Base-by-base conservation (phyloP, 2,797 vertebrate genomes). In the Pseudotriccus pelzelni region DNA sequence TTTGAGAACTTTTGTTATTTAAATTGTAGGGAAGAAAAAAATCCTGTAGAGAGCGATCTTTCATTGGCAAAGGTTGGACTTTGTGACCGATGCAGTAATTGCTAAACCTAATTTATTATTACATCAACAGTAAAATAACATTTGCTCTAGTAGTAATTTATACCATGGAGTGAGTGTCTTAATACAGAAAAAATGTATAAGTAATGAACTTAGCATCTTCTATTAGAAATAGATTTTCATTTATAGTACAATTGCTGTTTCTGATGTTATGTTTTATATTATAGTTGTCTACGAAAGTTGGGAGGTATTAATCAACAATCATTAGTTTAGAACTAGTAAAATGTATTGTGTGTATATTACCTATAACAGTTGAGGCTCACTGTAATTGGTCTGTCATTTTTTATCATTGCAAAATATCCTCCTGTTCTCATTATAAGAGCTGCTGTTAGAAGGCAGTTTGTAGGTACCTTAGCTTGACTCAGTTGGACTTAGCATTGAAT, bases 271-370 rank as follows among this genome's bases (percentile, higher is more conserved):
- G n/a, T 90, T 97, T 90, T 83, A 91, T 82, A 66, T 88, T 91
- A 72, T 34, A 89, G 39, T 25, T 94, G 44, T 74, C 69, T 89
- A 39, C 78, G 87, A 89, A 97, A 84, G 28, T 30, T 78, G 37
- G 44, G 73, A 89, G 36, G 8, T 86, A 52, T 94, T 95, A 96
- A 96, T 97, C 56, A 41, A 69, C 41, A 77, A 79, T 78, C 78
- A 64, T 95, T 76, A 90, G 34, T 70, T 88, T 63, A 95, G 89
- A 97, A 94, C 32, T 85, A 96, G 93, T 92, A 91, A 90, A 94
- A 93, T 72, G 46, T 72, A 34, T 90, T 84, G 50, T 86, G 10
- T 94, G 32, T 81, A 96, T 94, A 91, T 92, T 96, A 84, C 74
- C 76, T 94, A 75, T 83, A 96, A 77, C 74, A 92, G 72, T 89